Percentiles rank a stretch among this genome's conserved stretches.
Evolutionary conservation across 2,113 vertebrate species (phyloP).

Genomic region (Machaerirhynchus nigripectus): DNA sequence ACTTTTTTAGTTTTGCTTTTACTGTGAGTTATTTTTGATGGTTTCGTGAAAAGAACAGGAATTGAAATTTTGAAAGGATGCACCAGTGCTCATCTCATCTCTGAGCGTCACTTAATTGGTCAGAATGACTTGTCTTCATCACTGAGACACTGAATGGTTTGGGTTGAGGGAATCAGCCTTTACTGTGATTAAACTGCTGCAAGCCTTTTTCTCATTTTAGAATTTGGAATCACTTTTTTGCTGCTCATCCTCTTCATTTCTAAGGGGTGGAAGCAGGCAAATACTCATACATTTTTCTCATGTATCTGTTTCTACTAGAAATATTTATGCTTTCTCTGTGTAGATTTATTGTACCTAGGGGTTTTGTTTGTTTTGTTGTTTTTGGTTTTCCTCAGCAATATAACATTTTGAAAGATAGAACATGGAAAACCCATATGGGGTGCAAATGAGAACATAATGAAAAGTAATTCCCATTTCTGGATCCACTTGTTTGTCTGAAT

Average conservation of each 20-base stretch:
- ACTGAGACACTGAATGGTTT: not conserved
- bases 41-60: not conserved
- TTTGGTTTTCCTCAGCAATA: not conserved
- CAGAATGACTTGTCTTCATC: not conserved
- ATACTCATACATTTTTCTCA: not conserved
- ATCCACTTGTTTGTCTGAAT: not conserved
- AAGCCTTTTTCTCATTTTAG: not conserved
- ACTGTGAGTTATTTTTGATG: not conserved
- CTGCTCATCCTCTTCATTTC: not conserved
- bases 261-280: not conserved
- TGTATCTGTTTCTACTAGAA: not conserved
- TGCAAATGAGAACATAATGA: slow-evolving; percentile 46
- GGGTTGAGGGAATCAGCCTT: not conserved
- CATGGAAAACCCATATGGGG: slow-evolving; percentile 19
- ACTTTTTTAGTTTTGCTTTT: not conserved
- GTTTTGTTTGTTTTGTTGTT: slow-evolving; percentile 25
- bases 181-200: not conserved
- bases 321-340: not conserved
- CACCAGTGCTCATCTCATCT: not conserved
- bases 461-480: slow-evolving; percentile 32
- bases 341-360: slow-evolving; percentile 30
- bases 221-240: not conserved
- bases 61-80: not conserved
- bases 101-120: not conserved
- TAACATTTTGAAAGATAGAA: slow-evolving; percentile 9